Evolutionary conservation across 2,888 invertebrate species (phyloP).

Genomic region (Folsomia candida): DNA sequence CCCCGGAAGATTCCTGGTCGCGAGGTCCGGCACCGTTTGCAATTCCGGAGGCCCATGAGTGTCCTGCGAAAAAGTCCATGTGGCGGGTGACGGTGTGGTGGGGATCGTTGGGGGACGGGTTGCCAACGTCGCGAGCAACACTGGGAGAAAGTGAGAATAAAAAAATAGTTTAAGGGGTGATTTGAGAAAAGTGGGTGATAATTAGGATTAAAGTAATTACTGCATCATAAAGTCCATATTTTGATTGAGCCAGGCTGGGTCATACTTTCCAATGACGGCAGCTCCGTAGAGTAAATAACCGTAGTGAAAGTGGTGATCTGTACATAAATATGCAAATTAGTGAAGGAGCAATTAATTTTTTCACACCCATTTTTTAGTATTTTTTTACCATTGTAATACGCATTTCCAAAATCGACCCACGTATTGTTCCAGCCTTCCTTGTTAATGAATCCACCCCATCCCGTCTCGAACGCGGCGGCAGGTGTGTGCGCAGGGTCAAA

Average conservation of each 20-base stretch:
- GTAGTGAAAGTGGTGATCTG: slow-evolving; percentile 41
- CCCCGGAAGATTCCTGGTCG: slow-evolving; percentile 40
- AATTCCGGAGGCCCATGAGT: slow-evolving; percentile 46
- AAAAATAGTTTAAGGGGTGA: too few relatives aligned
- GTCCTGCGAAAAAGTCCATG: slow-evolving; percentile 45
- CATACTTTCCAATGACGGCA: slow-evolving; percentile 40
- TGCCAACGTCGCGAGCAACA: slow-evolving; percentile 41
- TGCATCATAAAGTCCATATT: slow-evolving; percentile 38
- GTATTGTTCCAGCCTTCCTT: slow-evolving; percentile 43
- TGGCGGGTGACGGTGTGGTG: slow-evolving; percentile 44
- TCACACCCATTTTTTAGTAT: too few relatives aligned
- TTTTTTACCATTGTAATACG: too few relatives aligned
- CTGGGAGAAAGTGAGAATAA: slow-evolving; percentile 19
- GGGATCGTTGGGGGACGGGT: slow-evolving; percentile 44
- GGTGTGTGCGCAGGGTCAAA: slow-evolving; percentile 24
- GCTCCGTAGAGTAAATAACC: slow-evolving; percentile 36
- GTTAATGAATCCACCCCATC: slow-evolving; percentile 42
- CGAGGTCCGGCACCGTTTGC: slow-evolving; percentile 43
- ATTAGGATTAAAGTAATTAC: slow-evolving; percentile 28
- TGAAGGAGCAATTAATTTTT: too few relatives aligned
- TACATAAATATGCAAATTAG: too few relatives aligned
- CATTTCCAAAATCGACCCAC: slow-evolving; percentile 45
- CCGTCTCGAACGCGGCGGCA: slow-evolving; percentile 35
- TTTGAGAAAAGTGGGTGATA: not conserved
- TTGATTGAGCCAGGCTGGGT: slow-evolving; percentile 35